Percentiles rank a stretch among this genome's conserved stretches.
These are phyloP conservation scores for Spondyliosoma cantharus DNA, from an alignment of 2,797 vertebrate genomes.

Conservation along the genomic window DNA sequence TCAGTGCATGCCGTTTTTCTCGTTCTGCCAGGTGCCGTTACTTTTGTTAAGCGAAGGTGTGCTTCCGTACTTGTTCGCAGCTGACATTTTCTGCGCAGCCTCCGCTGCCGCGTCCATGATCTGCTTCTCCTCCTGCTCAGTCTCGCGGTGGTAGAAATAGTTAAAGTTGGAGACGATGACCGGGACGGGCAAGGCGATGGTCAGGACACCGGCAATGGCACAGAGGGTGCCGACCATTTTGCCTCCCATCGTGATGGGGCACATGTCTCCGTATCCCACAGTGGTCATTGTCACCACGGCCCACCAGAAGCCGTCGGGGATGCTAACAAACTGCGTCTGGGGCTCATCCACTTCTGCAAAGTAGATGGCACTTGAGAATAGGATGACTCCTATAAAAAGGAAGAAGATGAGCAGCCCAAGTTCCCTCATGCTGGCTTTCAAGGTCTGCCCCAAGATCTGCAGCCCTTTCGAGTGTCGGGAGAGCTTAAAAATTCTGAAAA, in stretches of 20 bases:
- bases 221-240: constrained; percentile 98
- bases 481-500: constrained; percentile 97
- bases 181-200: constrained; percentile 96
- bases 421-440: constrained; percentile 94
- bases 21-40: constrained; percentile 87
- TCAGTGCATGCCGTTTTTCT: constrained; percentile 86
- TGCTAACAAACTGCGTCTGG: constrained; percentile 96
- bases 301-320: constrained; percentile 99
- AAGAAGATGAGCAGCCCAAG: constrained; percentile 96
- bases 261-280: constrained; percentile 99
- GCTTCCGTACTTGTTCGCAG: constrained; percentile 86
- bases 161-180: constrained; percentile 99
- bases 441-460: constrained; percentile 93
- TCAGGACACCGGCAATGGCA: constrained; percentile 96
- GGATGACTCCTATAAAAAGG: constrained; percentile 97
- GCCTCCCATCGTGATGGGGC: constrained; percentile 93
- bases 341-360: constrained; percentile 99
- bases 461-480: constrained; percentile 95
- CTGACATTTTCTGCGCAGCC: constrained; percentile 82
- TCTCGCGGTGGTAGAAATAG: constrained; percentile 98
- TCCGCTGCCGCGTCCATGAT: constrained; percentile 88
- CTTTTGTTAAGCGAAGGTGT: constrained; percentile 91
- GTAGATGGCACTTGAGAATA: constrained; percentile 98
- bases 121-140: constrained; percentile 93
- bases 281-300: constrained; percentile 99